Evolutionary conservation across 92 coral and sea anemone genomes (phyloP), one percentile per base, ranked within the genome.

Genomic region (Porites evermanni): DNA sequence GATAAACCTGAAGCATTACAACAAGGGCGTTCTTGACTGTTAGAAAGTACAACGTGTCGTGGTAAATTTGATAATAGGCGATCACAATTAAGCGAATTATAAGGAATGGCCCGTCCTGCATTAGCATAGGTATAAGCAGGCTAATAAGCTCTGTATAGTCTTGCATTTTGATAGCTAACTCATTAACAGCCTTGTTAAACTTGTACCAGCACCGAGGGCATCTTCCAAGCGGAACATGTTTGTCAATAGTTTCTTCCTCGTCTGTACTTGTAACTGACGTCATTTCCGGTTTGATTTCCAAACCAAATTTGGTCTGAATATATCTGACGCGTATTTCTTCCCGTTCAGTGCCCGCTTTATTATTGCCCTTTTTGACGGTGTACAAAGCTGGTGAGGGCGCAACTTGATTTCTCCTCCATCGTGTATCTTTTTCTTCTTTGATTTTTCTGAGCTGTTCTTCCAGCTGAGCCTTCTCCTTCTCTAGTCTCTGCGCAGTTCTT

Each of bases 21-120:
- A 96, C 94, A 14, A 96, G 88, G 12, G 98, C 98, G 76, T 96
- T 96, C 80, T 96, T 96, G 67, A 93, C 97, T 16, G 98, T 96
- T 17, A 96, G 90, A 64, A 96, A 96, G 71, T 94, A 92, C 90
- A 96, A 82, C 7, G 98, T 94, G 16, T 94, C 95, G 50, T 93
- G 98, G 71, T 91, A 92, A 18, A 96, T 93, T 67, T 88, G 80
- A 86, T 94, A 96, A 80, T 96, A 94, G 1, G 98, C 91, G 9
- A 96, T 95, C 54, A 95, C 88, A 51, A 96, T 93, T 10, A 96
- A 86, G 3, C 98, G 98, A 79, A 96, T 95, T 29, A 91, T 70
- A 0, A 96, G 79, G 75, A 94, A 96, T 2, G 98, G 98, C 4
- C 96, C 96, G 69, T 96, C 98, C 72, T 96, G 98, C 91, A 96